A percentile compares a stretch with the other conserved stretches of the same genome.
These are phyloP conservation scores for Channallabes apus DNA, from an alignment of 2,797 vertebrate genomes.

Conservation along the genomic window DNA sequence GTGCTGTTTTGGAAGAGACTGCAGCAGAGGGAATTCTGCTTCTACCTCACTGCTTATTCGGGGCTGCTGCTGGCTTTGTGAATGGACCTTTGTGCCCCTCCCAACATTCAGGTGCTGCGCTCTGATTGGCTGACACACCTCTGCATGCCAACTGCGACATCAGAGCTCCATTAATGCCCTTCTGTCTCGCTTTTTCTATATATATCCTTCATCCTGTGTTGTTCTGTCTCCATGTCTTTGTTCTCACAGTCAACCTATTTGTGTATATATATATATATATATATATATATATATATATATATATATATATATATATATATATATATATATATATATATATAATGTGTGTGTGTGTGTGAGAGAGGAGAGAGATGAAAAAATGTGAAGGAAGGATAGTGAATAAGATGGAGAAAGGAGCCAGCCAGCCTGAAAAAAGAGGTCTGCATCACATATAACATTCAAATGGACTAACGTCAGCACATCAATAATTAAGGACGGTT, in stretches of 20 bases:
- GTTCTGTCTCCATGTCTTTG: constrained; percentile 31
- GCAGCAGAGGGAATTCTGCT: constrained; percentile 47
- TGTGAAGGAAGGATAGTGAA: constrained; percentile 1
- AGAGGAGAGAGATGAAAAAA: constrained; percentile 42
- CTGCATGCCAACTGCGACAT: constrained; percentile 66
- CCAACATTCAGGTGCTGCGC: constrained; percentile 51
- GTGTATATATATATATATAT: no score
- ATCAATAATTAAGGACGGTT: constrained; percentile 84
- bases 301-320: no score
- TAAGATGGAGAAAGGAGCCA: constrained; percentile 58
- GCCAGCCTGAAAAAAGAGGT: constrained; percentile 73
- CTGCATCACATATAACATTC: constrained; percentile 80
- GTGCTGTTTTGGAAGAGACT: constrained; percentile 42
- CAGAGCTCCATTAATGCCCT: constrained; percentile 64
- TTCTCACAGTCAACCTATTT: constrained; percentile 14
- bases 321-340: no score
- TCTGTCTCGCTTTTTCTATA: constrained; percentile 28
- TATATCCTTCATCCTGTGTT: constrained; percentile 18
- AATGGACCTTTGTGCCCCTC: constrained; percentile 58
- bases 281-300: no score
- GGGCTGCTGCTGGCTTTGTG: constrained; percentile 51
- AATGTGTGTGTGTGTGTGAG: constrained; percentile 21
- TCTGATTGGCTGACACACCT: constrained; percentile 65
- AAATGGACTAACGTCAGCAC: constrained; percentile 79
- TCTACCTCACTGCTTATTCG: constrained; percentile 44